These are phyloP conservation scores for Ataeniobius toweri DNA, from an alignment of 2,797 vertebrate genomes.

Conservation along the genomic window DNA sequence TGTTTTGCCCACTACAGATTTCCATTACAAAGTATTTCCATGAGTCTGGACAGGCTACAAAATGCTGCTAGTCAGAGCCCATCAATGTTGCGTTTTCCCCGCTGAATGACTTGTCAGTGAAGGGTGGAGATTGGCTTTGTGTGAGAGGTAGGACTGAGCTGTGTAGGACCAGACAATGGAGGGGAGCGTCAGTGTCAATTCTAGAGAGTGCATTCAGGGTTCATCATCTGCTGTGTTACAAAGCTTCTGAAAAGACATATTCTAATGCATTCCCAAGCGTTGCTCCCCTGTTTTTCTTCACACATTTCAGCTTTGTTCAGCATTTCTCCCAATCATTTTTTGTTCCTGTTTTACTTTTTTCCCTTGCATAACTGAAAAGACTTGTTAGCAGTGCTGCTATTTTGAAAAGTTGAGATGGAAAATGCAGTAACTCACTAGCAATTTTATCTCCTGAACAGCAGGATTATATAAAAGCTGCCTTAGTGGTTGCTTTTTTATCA, in stretches of 20 bases:
- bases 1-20: constrained; percentile 75
- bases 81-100: constrained; percentile 67
- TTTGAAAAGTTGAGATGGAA: constrained; percentile 23
- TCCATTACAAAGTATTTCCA: constrained; percentile 79
- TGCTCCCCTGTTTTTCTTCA: constrained; percentile 40
- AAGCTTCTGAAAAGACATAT: constrained; percentile 49
- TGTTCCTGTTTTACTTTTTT: constrained; percentile 13
- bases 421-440: constrained; percentile 34
- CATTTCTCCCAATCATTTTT: constrained; percentile 39
- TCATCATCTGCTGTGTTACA: constrained; percentile 64
- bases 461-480: constrained; percentile 43
- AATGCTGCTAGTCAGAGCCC: constrained; percentile 72
- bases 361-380: constrained; percentile 31
- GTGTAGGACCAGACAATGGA: constrained; percentile 68
- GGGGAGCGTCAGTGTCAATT: constrained; percentile 62
- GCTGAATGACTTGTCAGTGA: constrained; percentile 68
- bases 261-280: constrained; percentile 58
- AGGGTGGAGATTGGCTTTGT: constrained; percentile 72
- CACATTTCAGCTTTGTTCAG: constrained; percentile 57
- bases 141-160: constrained; percentile 50
- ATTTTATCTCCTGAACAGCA: constrained; percentile 41
- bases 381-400: constrained; percentile 25
- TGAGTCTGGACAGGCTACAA: constrained; percentile 75
- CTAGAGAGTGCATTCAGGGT: constrained; percentile 70
- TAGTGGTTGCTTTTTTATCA: constrained; percentile 42